Conservation (phyloP, 2,888 invertebrate species). For the Periphyllus acericola region DNA sequence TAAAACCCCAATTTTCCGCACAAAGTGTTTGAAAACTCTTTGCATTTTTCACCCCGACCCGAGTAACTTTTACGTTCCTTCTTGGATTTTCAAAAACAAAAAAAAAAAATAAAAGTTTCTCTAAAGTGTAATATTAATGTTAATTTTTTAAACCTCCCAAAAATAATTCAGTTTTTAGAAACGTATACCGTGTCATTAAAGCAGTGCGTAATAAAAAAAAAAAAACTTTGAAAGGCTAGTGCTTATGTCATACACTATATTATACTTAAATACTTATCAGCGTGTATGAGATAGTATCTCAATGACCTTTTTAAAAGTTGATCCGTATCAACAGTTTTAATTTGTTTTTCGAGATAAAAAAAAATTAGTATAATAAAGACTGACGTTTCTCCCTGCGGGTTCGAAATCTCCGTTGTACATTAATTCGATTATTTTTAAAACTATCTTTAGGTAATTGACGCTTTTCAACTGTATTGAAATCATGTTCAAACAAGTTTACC, state of each 20-base stretch:
- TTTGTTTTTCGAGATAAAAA: neutral
- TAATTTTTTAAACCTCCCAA: conserved; percentile 2
- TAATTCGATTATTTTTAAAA: no score
- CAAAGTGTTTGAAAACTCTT: conserved; percentile 32
- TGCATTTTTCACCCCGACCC: conserved; percentile 31
- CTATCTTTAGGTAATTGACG: no score
- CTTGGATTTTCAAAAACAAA: neutral
- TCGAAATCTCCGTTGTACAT: no score
- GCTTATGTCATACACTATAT: neutral
- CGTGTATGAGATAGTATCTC: conserved; percentile 11
- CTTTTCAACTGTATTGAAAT: no score
- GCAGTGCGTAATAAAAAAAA: neutral
- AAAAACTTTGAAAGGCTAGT: neutral
- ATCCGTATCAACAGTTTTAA: neutral
- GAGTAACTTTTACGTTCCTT: conserved; percentile 12
- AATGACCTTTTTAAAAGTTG: neutral
- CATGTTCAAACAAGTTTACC: no score
- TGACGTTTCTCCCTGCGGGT: no score
- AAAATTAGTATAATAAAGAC: no score
- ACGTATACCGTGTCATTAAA: neutral
- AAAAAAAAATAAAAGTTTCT: conserved; percentile 7
- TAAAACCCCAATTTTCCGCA: conserved; percentile 40
- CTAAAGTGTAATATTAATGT: neutral
- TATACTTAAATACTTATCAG: neutral
- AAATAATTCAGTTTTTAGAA: neutral